A percentile compares a stretch with the other conserved stretches of the same genome.
Evolutionary conservation across 2,888 invertebrate species (phyloP).

Genomic region (Anodontia alba): DNA sequence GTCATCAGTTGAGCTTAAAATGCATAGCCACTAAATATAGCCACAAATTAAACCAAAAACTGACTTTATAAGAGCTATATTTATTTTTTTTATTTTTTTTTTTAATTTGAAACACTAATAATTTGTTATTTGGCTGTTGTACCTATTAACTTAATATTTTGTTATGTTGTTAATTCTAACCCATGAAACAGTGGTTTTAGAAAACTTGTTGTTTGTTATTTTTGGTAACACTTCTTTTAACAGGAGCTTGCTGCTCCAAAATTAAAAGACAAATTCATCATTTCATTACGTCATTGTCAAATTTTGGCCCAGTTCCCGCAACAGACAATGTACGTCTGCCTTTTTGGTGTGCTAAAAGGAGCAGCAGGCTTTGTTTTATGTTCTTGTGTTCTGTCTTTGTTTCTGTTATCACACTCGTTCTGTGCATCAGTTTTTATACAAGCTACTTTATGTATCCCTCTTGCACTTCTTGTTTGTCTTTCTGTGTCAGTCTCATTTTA

Average conservation of each 20-base stretch:
- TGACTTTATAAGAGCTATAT: too few relatives aligned
- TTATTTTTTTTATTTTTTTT: too few relatives aligned
- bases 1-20: too few relatives aligned
- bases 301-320: neutral
- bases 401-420: constrained; percentile 20
- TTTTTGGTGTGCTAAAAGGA: constrained; percentile 30
- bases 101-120: too few relatives aligned
- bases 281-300: constrained; percentile 25
- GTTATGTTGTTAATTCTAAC: neutral
- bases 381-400: constrained; percentile 11
- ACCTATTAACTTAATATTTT: neutral
- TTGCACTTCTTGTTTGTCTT: neutral
- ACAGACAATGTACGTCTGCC: constrained; percentile 13
- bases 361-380: constrained; percentile 53
- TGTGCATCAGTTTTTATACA: too few relatives aligned
- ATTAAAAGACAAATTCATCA: constrained; percentile 14
- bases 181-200: neutral
- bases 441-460: neutral
- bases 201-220: constrained; percentile 11
- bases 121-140: too few relatives aligned
- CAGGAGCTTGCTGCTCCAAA: constrained; percentile 63
- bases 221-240: constrained; percentile 20
- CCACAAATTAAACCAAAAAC: too few relatives aligned
- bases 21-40: too few relatives aligned
- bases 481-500: neutral